Evolutionary conservation across 2,113 vertebrate genomes (phyloP), one percentile per base, ranked within the genome.

Genomic region (Gobius niger): DNA sequence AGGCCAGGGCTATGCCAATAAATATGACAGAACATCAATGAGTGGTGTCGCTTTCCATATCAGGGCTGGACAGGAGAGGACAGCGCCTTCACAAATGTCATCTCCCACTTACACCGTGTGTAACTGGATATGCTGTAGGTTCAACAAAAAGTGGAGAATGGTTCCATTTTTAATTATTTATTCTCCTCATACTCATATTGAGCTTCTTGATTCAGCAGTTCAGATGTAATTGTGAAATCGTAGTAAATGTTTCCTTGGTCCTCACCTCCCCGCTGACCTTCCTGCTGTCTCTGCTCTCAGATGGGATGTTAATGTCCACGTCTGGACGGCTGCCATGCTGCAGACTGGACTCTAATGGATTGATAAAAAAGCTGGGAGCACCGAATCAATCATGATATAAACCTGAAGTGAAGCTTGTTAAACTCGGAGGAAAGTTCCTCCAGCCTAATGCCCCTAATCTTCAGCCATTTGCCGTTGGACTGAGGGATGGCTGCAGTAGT

Each of bases 401-500:
- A 88, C 78, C 82, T 80, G 78, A 71, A 77, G 75, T 71, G 70
- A 82, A 76, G 78, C 82, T 85, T 83, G 83, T 88, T 85, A 85
- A 86, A 87, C 67, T 87, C 83, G 42, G 78, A 76, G 75, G 85
- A 80, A 87, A 83, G 84, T 88, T 84, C 84, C 78, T 76, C 71
- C 66, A 70, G 77, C 65, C 72, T 90, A 91, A 91, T 87, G 79
- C 76, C 73, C 73, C 84, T 90, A 87, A 92, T 92, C 84, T 81
- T 87, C 78, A 76, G 79, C 82, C 79, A 90, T 91, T 89, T 90
- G 73, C 80, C 80, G 77, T 74, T 76, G 9, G 69, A 80, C 78
- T 75, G 75, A 78, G 61, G 78, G 84, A 81, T 69, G 75, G 77
- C 74, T 66, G 72, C 68, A 67, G 77, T 77, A 68, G 42, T 72